Conservation (phyloP, 2,113 vertebrate species). For the Bombycilla garrulus region DNA sequence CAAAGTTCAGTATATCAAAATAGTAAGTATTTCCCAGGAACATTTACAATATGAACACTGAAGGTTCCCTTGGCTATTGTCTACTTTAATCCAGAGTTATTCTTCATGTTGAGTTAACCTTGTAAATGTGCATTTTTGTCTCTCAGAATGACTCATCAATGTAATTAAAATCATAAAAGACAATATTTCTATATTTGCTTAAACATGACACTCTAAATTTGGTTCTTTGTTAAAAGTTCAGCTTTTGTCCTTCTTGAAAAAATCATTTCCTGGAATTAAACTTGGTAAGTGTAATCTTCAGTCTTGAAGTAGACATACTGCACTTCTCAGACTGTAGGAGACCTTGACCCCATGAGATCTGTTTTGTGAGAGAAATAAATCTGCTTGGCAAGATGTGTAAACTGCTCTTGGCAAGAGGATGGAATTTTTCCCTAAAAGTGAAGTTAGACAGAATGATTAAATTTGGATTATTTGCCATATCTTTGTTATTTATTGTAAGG, state of each 20-base stretch:
- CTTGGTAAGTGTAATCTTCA: not conserved
- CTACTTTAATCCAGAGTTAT: not conserved
- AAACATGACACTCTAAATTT: not conserved
- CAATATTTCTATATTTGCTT: not conserved
- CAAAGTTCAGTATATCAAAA: conserved; percentile 13
- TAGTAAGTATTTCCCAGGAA: not conserved
- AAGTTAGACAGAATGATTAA: not conserved
- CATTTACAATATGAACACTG: not conserved
- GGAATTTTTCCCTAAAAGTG: not conserved
- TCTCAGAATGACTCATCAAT: not conserved
- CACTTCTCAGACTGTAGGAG: not conserved
- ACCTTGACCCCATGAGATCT: not conserved
- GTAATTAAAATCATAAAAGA: not conserved
- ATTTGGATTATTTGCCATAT: not conserved
- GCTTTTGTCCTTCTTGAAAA: not conserved
- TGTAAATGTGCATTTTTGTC: conserved; percentile 1
- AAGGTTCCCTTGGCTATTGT: conserved; percentile 3
- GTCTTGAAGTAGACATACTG: not conserved
- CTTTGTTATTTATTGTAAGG: not conserved
- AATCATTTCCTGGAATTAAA: not conserved
- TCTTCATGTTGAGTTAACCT: conserved; percentile 1
- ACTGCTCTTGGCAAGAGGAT: not conserved
- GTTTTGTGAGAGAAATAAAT: not conserved
- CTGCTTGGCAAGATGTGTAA: not conserved
- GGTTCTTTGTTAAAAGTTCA: not conserved